phyloP scores from a whole-genome alignment of 2,797 vertebrate species.

The Dermochelys coriacea region DNA sequence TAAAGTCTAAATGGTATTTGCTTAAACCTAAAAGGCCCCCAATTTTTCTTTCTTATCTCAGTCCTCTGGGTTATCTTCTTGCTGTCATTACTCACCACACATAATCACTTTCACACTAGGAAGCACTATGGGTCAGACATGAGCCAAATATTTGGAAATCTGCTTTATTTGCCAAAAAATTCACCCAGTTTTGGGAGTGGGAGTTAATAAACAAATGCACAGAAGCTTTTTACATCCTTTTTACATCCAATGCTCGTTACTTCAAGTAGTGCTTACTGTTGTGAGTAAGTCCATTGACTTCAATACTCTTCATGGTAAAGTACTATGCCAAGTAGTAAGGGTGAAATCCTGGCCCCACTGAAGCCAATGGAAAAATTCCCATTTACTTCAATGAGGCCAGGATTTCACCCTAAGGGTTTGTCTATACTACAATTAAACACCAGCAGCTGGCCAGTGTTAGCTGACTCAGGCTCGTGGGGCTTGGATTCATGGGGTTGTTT shows the following conservation, averaged over 20 bases:
- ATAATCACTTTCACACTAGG: slow-evolving; percentile 38
- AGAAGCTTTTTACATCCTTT: neutral
- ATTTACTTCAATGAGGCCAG: fast-evolving
- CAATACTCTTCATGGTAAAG: neutral
- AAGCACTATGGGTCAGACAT: slow-evolving; percentile 31
- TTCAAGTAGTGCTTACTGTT: neutral
- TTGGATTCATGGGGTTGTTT: neutral
- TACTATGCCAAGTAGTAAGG: neutral
- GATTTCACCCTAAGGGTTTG: neutral
- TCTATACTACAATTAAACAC: neutral
- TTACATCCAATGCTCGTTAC: neutral
- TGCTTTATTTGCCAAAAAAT: slow-evolving; percentile 27
- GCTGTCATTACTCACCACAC: slow-evolving; percentile 36
- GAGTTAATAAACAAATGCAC: neutral
- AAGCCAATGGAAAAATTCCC: fast-evolving
- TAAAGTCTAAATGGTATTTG: slow-evolving; percentile 37
- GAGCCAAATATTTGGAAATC: slow-evolving; percentile 56
- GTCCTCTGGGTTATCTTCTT: slow-evolving; percentile 35
- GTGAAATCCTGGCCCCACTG: neutral
- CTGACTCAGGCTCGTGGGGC: neutral
- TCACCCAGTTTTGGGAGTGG: neutral
- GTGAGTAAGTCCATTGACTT: neutral
- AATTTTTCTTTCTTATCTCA: slow-evolving; percentile 14
- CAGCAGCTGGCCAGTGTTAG: neutral
- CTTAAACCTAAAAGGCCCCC: slow-evolving; percentile 38